Conservation (phyloP, 1,140 invertebrate genomes). For the Listronotus oregonensis region DNA sequence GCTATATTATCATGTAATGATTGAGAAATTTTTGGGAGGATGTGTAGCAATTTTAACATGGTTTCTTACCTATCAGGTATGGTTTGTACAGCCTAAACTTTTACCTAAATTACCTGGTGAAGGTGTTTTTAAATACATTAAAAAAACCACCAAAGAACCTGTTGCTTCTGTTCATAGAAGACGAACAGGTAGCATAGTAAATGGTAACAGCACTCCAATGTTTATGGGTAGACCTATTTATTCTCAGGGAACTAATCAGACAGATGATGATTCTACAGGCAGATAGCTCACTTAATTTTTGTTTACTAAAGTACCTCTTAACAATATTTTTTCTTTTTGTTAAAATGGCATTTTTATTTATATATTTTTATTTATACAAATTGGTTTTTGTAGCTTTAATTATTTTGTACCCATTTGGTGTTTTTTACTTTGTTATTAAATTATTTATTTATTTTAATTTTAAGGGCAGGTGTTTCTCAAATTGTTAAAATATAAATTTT, state of each 20-base stretch:
- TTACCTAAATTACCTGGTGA: slow-evolving; percentile 75
- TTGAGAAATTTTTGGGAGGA: slow-evolving; percentile 91
- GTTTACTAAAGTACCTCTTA: too few relatives aligned
- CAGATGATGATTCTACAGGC: slow-evolving; percentile 14
- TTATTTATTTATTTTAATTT: too few relatives aligned
- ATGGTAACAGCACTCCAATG: slow-evolving; percentile 61
- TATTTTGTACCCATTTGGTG: too few relatives aligned
- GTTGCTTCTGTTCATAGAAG: slow-evolving; percentile 27
- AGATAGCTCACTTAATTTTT: slow-evolving; percentile 5
- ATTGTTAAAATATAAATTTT: too few relatives aligned
- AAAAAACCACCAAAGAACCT: slow-evolving; percentile 56
- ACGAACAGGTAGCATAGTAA: slow-evolving; percentile 50
- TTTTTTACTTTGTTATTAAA: too few relatives aligned
- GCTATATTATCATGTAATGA: slow-evolving; percentile 93
- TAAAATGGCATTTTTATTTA: too few relatives aligned
- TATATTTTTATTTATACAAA: too few relatives aligned
- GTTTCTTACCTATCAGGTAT: slow-evolving; percentile 88
- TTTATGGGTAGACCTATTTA: slow-evolving; percentile 84
- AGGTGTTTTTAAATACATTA: slow-evolving; percentile 79
- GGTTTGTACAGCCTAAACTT: slow-evolving; percentile 69
- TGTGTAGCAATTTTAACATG: slow-evolving; percentile 84
- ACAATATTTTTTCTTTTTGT: too few relatives aligned
- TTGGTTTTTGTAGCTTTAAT: too few relatives aligned
- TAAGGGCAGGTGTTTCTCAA: too few relatives aligned
- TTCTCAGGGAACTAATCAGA: slow-evolving; percentile 25